Evolutionary conservation across 2,113 vertebrate species (phyloP).

Genomic region (Girardinichthys multiradiatus): DNA sequence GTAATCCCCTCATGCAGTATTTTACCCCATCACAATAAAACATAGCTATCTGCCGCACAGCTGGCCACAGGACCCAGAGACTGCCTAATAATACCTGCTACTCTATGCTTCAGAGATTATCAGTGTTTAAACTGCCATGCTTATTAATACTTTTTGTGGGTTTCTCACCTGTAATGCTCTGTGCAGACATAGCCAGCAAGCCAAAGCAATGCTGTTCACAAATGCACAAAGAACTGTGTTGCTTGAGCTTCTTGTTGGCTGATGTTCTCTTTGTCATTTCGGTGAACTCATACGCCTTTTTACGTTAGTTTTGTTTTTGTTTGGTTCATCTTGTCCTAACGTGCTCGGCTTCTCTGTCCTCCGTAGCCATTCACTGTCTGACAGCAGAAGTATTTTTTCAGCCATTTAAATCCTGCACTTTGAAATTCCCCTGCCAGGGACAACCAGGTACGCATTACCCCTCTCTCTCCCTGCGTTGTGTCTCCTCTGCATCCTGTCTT

Average conservation of each 20-base stretch:
- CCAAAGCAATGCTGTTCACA: slow-evolving; percentile 60
- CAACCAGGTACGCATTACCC: slow-evolving; percentile 78
- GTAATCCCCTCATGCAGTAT: slow-evolving; percentile 35
- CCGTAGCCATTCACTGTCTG: slow-evolving; percentile 84
- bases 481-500: slow-evolving; percentile 61
- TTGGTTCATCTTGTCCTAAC: slow-evolving; percentile 76
- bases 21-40: slow-evolving; percentile 21
- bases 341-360: slow-evolving; percentile 82
- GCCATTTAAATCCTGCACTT: slow-evolving; percentile 83
- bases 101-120: slow-evolving; percentile 27
- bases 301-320: slow-evolving; percentile 37
- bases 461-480: slow-evolving; percentile 63
- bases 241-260: slow-evolving; percentile 67
- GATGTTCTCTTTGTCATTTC: slow-evolving; percentile 54
- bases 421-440: slow-evolving; percentile 80
- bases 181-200: slow-evolving; percentile 53
- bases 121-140: slow-evolving; percentile 37
- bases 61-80: slow-evolving; percentile 7
- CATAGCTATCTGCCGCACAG: slow-evolving; percentile 13
- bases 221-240: slow-evolving; percentile 43
- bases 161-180: slow-evolving; percentile 44
- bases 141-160: slow-evolving; percentile 33
- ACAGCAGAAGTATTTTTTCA: slow-evolving; percentile 83
- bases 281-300: slow-evolving; percentile 46
- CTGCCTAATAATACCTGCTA: slow-evolving; percentile 33